A percentile compares a stretch with the other conserved stretches of the same genome.
These are phyloP conservation scores for Triplophysa yarkandensis DNA, from an alignment of 2,797 vertebrate species.

Conservation along the genomic window DNA sequence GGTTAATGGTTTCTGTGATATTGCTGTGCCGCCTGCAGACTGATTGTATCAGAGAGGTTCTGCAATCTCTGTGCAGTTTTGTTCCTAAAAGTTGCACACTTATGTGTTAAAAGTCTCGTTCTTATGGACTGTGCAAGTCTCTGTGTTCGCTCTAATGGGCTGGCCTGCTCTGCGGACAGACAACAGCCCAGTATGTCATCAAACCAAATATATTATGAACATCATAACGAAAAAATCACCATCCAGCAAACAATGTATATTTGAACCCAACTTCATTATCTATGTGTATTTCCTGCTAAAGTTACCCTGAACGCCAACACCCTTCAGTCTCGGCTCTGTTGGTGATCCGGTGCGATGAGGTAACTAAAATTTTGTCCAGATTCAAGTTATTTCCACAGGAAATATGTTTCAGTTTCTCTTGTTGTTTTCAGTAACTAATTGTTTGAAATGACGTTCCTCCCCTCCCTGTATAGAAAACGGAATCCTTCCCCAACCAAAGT, in stretches of 20 bases:
- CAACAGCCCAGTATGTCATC: slow-evolving; percentile 56
- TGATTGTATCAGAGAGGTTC: slow-evolving; percentile 32
- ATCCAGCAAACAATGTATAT: slow-evolving; percentile 60
- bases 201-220: slow-evolving; percentile 68
- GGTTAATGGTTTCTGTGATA: slow-evolving; percentile 40
- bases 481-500: slow-evolving; percentile 29
- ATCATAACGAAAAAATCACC: slow-evolving; percentile 78
- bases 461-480: slow-evolving; percentile 41
- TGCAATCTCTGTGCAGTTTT: slow-evolving; percentile 5
- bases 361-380: slow-evolving; percentile 93
- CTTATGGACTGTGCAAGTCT: not conserved
- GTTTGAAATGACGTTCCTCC: slow-evolving; percentile 76
- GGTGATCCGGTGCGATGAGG: slow-evolving; percentile 87
- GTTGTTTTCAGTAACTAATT: slow-evolving; percentile 78
- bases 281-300: slow-evolving; percentile 59
- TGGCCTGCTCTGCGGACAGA: slow-evolving; percentile 57
- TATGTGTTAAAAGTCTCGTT: slow-evolving; percentile 33
- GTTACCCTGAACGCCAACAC: slow-evolving; percentile 60
- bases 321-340: slow-evolving; percentile 72
- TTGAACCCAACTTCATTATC: slow-evolving; percentile 67
- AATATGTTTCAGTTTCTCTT: slow-evolving; percentile 82
- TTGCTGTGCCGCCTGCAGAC: slow-evolving; percentile 33
- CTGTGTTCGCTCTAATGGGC: slow-evolving; percentile 39
- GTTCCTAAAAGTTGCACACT: slow-evolving; percentile 42
- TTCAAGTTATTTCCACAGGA: slow-evolving; percentile 99